Percentiles rank a stretch among this genome's conserved stretches.
phyloP scores from a whole-genome alignment of 2,888 invertebrate species.

The Dicyrtoma fusca region DNA sequence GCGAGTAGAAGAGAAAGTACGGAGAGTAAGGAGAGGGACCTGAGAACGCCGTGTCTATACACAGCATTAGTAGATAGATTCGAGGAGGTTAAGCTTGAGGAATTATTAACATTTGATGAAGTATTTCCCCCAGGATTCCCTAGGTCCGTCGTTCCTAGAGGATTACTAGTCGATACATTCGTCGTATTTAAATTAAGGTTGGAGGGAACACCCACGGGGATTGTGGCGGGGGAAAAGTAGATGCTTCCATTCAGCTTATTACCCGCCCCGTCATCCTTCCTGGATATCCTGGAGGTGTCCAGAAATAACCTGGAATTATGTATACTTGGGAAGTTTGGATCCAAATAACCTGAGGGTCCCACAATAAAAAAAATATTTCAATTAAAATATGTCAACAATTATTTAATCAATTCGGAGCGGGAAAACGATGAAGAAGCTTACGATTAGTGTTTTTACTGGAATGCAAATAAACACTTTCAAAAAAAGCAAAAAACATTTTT shows the following conservation, averaged over 20 bases:
- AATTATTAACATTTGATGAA: background rate
- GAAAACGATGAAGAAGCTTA: no score
- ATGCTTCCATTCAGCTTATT: conserved; percentile 54
- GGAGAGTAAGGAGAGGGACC: conserved; percentile 53
- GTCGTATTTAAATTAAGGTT: conserved; percentile 41
- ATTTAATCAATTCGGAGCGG: no score
- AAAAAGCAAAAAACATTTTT: background rate
- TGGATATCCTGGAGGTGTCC: conserved; percentile 53
- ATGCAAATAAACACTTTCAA: no score
- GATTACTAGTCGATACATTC: conserved; percentile 44
- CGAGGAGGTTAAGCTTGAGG: conserved; percentile 42
- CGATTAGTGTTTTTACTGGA: no score
- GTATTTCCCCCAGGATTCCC: background rate
- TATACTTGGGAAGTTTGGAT: conserved; percentile 53
- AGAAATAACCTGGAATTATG: conserved; percentile 53
- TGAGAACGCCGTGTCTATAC: conserved; percentile 53
- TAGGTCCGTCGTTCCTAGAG: conserved; percentile 31
- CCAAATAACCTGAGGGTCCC: conserved; percentile 50
- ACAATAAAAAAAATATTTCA: conserved; percentile 7
- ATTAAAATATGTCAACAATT: background rate
- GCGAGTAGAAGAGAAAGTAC: conserved; percentile 55
- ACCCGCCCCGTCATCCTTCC: conserved; percentile 44
- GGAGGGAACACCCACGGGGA: conserved; percentile 27
- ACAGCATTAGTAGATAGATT: conserved; percentile 46
- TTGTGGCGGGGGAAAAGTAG: conserved; percentile 47